Base-by-base conservation (phyloP, 2,113 vertebrate species). In the Vulpes ferrilata region DNA sequence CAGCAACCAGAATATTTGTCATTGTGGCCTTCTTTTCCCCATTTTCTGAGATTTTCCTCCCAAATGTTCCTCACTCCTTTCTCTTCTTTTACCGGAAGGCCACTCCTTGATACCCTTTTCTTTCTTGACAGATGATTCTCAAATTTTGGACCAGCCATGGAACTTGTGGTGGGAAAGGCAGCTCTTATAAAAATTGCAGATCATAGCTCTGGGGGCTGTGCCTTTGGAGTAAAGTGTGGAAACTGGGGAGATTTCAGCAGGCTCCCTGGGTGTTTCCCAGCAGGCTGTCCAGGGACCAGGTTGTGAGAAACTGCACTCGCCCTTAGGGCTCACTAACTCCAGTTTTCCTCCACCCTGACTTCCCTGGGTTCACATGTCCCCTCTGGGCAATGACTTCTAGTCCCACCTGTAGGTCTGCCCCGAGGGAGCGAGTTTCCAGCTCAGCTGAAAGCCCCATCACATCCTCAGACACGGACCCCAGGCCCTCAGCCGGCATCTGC, bases 161-260 rank as follows among this genome's bases (percentile, higher is more conserved):
- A 60, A 7, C 12, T 30, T 48, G 4, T 7, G n/a, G 43, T 15
- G 20, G 74, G 71, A 32, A 55, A 3, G 65, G n/a, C 13, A 17
- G 43, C 59, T 51, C 20, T 35, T 30, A 11, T 78, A 6, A 4
- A 69, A 67, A 27, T 23, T 19, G 84, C 19, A 17, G 85, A 2
- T 53, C 38, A 15, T 23, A 3, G 2, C 38, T 16, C 25, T 11
- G 30, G 4, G 48, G 43, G 27, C 17, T 22, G 1, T 8, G 11
- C 11, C 80, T 71, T 38, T 53, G 43, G 60, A 17, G 27, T 30
- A 12, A 32, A 38, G 22, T 32, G 25, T 13, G 20, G 69, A 13
- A 30, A 7, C 60, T 27, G 0, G 0, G 0, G 0, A 76, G 25
- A 30, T 6, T 17, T 12, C 55, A 5, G 59, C 13, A 9, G 0